Conservation (phyloP, 2,797 vertebrate species). For the Avahi laniger region DNA sequence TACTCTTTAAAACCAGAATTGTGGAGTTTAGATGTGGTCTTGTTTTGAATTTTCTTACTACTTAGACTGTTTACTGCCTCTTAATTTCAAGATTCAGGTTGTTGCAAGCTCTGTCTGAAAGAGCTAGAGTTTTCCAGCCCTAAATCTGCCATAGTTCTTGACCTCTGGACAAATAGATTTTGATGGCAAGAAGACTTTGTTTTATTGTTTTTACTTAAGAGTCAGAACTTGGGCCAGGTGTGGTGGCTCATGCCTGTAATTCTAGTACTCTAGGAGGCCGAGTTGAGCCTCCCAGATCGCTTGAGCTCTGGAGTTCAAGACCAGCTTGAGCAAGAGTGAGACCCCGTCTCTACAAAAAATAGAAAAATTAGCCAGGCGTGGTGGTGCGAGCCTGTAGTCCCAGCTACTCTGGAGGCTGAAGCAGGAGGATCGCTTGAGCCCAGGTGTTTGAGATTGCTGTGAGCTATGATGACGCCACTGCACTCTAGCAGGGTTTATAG, state of each 20-base stretch:
- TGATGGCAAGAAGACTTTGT: neutral
- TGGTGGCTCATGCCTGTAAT: neutral
- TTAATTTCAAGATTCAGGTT: neutral
- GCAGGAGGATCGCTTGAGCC: neutral
- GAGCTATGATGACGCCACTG: neutral
- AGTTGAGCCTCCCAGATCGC: neutral
- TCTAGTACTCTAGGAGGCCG: neutral
- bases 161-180: neutral
- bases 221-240: neutral
- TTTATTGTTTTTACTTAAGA: conserved; percentile 6
- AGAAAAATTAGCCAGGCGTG: neutral
- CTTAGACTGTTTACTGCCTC: neutral
- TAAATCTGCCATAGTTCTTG: neutral
- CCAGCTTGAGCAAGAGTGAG: neutral
- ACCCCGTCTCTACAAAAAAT: neutral
- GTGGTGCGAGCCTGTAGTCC: neutral
- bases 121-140: neutral
- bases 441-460: neutral
- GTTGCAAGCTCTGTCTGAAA: neutral
- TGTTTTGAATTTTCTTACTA: neutral
- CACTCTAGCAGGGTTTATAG: neutral
- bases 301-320: neutral
- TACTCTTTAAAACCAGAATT: neutral
- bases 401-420: neutral
- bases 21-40: neutral